Evolutionary conservation across 2,797 vertebrate genomes (phyloP), one percentile per base, ranked within the genome.

Genomic region (Megalops cyprinoides): DNA sequence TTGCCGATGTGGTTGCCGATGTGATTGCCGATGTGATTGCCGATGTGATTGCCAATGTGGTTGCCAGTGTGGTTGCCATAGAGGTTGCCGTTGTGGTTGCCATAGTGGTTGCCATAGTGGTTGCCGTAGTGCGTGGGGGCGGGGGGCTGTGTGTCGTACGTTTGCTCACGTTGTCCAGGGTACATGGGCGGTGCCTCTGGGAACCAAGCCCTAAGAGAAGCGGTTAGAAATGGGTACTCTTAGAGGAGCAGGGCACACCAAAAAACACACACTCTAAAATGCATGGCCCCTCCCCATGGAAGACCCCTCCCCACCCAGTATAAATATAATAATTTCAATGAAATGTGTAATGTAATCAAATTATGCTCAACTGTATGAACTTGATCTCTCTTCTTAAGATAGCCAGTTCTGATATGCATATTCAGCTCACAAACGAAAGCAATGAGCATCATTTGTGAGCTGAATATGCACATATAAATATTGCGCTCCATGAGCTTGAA

Each of bases 81-180:
- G 46, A n/a, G n/a, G n/a, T 76, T 79, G 65, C 87, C 91, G 74
- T 91, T 91, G 75, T 73, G 79, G 55, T 90, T 86, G 3, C 87
- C 82, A 20, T 18, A 48, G 6, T 34, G 74, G 67, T 39, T 37
- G 67, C 31, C 58, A 67, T 67, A 28, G 62, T 39, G 51, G n/a
- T 42, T 67, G 9, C 60, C 51, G 4, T 79, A 76, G 48, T 71
- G 28, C 6, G 28, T n/a, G 18, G 83, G 71, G 48, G 65, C 28
- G 75, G 82, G 62, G 71, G 80, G 23, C 67, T 89, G 88, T 81
- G 82, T 83, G 14, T 90, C 84, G 0, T 89, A 88, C 23, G 53
- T 15, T 28, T 89, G 89, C 55, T 92, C 91, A 83, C 87, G 67
- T 28, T 82, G 69, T 23, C 82, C 84, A n/a, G 62, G 85, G 85